phyloP scores from a whole-genome alignment of 1,140 invertebrate genomes.

The Drosophila takahashii region DNA sequence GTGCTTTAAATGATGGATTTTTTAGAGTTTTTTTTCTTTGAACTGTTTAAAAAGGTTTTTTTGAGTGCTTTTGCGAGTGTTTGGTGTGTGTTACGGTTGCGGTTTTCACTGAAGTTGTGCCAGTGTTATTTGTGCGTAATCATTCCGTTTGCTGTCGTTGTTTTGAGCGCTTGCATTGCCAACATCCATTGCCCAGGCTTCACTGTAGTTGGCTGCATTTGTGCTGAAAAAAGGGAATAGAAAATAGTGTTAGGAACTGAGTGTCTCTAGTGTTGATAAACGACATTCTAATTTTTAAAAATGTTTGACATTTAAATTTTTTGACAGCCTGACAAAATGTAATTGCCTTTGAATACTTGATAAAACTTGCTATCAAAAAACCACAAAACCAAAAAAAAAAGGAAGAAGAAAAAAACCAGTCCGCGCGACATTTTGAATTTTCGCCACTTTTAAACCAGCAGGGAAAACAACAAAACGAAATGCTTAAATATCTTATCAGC shows the following conservation, averaged over 20 bases:
- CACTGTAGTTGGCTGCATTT: conserved; percentile 48
- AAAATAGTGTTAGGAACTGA: not conserved
- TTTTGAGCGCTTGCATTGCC: conserved; percentile 14
- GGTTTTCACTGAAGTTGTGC: conserved; percentile 26
- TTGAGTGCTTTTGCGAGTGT: not conserved
- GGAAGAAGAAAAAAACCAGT: not conserved
- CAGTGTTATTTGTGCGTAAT: conserved; percentile 42
- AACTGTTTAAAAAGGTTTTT: not conserved
- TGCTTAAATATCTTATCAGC: conserved; percentile 52
- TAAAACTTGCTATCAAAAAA: not conserved
- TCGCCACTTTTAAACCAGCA: conserved; percentile 1
- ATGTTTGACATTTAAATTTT: not conserved
- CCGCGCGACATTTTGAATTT: conserved; percentile 13
- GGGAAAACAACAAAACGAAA: conserved; percentile 2
- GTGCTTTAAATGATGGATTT: not conserved
- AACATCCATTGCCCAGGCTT: conserved; percentile 43
- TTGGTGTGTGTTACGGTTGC: conserved; percentile 18
- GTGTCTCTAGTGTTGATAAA: not conserved
- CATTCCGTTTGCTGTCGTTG: conserved; percentile 23
- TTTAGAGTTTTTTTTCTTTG: conserved; percentile 2
- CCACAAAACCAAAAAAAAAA: conserved; percentile 11
- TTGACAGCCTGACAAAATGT: not conserved
- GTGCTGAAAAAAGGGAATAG: conserved; percentile 23
- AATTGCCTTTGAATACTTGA: not conserved
- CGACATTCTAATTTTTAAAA: too few relatives aligned